A percentile compares a stretch with the other conserved stretches of the same genome.
These are phyloP conservation scores for Chionoecetes opilio DNA, from an alignment of 1,140 invertebrate genomes.

Conservation along the genomic window DNA sequence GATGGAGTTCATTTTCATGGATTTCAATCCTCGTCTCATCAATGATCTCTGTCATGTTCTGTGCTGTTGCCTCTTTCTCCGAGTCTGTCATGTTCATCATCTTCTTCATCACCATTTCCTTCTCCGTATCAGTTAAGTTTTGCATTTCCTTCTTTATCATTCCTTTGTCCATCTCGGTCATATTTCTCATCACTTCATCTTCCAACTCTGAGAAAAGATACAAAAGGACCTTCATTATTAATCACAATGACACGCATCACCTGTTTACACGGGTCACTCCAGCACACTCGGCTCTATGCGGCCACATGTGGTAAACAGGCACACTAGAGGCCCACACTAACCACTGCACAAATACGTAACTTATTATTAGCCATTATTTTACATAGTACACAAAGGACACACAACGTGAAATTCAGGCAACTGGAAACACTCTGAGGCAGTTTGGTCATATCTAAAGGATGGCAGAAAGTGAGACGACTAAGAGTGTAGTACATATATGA, in stretches of 20 bases:
- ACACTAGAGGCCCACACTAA: neutral
- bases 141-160: slow-evolving; percentile 65
- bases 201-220: slow-evolving; percentile 11
- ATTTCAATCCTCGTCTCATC: slow-evolving; percentile 37
- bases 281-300: too few species aligned
- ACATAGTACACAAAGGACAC: neutral
- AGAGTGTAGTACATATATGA: too few species aligned
- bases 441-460: too few species aligned
- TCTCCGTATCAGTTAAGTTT: slow-evolving; percentile 51
- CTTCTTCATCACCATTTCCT: slow-evolving; percentile 65
- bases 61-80: slow-evolving; percentile 63
- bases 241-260: neutral
- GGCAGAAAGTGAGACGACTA: too few species aligned
- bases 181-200: slow-evolving; percentile 67
- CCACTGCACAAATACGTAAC: neutral
- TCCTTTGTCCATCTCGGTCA: slow-evolving; percentile 68
- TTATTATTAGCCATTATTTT: too few species aligned
- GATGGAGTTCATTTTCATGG: slow-evolving; percentile 23
- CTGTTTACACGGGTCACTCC: too few species aligned
- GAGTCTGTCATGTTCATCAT: slow-evolving; percentile 68
- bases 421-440: neutral
- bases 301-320: too few species aligned
- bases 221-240: neutral
- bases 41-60: slow-evolving; percentile 54
- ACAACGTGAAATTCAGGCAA: neutral